Base-by-base conservation (phyloP, 1,140 invertebrate species). In the Eciton burchellii region DNA sequence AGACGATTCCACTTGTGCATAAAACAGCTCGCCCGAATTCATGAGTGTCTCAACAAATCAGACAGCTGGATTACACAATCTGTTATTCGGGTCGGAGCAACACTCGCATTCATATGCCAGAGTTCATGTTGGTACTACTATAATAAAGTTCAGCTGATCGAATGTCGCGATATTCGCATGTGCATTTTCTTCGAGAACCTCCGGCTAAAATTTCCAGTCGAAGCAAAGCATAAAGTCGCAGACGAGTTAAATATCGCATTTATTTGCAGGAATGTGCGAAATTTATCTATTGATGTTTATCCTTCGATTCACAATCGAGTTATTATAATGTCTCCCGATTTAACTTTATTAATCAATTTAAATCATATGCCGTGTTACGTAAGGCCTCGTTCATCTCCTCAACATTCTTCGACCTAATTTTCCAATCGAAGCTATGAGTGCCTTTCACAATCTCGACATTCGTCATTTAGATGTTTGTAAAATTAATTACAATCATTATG, bases 61-160 rank as follows among this genome's bases (percentile, higher is more conserved):
- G n/a, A 16, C 21, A 52, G 35, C 52, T 66, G 41, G 66, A 77
- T 77, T 77, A 77, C 41, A 19, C 19, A 52, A 65, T 9, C 52
- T 52, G 47, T 19, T 16, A 59, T 54, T 16, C 26, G 59, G 9
- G 45, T 59, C n/a, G 24, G 41, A 74, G 45, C n/a, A 45, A 45
- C 24, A 74, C 43, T 62, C 29, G 9, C 59, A 24, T 76, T 54
- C 43, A 66, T 66, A 54, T 76, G 29, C 16, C 66, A 77, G 66
- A 65, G 47, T 77, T 66, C 73, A 77, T 16, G 29, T 76, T 29
- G 65, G 73, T 16, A 11, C 26, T 45, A 54, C 0, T 43, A 21
- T 24, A 14, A 77, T 77, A 77, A 77, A 77, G 73, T 66, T 77
- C 60, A 77, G 66, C 73, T 41, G 19, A 35, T 35, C 29, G 3